Evolutionary conservation across 1,140 invertebrate genomes (phyloP), one percentile per base, ranked within the genome.

Genomic region (Diorhabda elongata): DNA sequence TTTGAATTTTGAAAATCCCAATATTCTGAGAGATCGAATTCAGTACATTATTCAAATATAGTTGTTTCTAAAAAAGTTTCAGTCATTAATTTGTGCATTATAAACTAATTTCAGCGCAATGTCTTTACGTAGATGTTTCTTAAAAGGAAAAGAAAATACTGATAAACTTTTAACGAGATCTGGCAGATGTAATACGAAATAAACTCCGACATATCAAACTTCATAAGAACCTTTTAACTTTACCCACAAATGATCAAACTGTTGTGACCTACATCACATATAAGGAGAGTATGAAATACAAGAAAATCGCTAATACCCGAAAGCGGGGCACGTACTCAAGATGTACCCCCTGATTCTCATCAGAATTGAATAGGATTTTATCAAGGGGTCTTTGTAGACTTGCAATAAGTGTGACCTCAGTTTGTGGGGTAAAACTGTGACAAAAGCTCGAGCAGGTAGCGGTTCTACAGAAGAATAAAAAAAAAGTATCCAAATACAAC

Each of bases 161-260:
- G 6, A n/a, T n/a, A 52, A 52, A 52, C 47, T 52, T 52, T 8
- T 52, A 52, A n/a, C 47, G 6, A 52, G 47, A 52, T 8, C 6
- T 52, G 47, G n/a, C 45, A 52, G 45, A 6, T 52, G 45, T 52
- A 52, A 26, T 52, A 52, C 8, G 5, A 52, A 5, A 52, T 9
- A 1, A 52, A 6, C n/a, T 52, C 47, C n/a, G 2, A 8, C 47
- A 26, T 26, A 26, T 26, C 26, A 26, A 26, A 26, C 2, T 8
- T 52, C 47, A 52, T 52, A 52, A 52, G n/a, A 52, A 52, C 47
- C 47, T 52, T 52, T 52, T 52, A 52, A 52, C 47, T 52, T 52
- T 52, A 52, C 47, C 47, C 47, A 52, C 47, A 52, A 52, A 52
- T 52, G 47, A 52, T 52, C 47, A 52, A 52, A 52, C 47, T 52